Evolutionary conservation across 2,888 invertebrate species (phyloP).

Genomic region (Clitarchus hookeri): DNA sequence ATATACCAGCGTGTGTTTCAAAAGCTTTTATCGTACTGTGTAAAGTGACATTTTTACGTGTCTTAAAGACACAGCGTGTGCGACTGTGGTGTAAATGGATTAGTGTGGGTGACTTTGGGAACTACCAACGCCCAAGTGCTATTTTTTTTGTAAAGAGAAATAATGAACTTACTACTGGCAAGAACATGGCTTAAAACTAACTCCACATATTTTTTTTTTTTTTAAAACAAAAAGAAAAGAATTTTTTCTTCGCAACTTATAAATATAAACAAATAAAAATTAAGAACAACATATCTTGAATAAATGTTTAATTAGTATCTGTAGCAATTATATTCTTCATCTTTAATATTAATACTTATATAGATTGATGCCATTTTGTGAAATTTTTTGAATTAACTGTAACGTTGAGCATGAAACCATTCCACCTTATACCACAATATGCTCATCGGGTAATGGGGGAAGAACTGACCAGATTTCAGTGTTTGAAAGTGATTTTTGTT

Average conservation of each 20-base stretch:
- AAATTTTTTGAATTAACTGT: not conserved
- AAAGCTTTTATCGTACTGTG: not conserved
- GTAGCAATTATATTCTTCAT: conserved; percentile 19
- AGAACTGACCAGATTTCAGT: not conserved
- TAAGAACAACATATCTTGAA: conserved; percentile 22
- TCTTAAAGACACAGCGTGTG: conserved; percentile 8
- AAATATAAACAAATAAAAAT: not conserved
- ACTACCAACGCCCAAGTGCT: conserved; percentile 1
- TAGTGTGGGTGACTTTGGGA: not conserved
- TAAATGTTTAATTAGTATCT: conserved; percentile 23
- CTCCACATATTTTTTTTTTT: not conserved
- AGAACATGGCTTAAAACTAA: conserved; percentile 7
- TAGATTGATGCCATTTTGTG: conserved; percentile 14
- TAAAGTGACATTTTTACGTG: not conserved
- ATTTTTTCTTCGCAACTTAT: not conserved
- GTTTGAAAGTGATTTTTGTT: too few species aligned
- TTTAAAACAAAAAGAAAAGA: not conserved
- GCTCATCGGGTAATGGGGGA: not conserved
- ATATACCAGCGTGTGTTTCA: conserved; percentile 6
- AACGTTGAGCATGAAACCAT: not conserved
- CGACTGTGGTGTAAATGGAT: not conserved
- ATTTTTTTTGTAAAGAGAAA: conserved; percentile 1
- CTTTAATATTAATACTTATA: conserved; percentile 22
- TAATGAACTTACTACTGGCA: not conserved
- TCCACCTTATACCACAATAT: conserved; percentile 5